phyloP scores from a whole-genome alignment of 1,140 invertebrate genomes.

The Mycetomoellerius zeteki region DNA sequence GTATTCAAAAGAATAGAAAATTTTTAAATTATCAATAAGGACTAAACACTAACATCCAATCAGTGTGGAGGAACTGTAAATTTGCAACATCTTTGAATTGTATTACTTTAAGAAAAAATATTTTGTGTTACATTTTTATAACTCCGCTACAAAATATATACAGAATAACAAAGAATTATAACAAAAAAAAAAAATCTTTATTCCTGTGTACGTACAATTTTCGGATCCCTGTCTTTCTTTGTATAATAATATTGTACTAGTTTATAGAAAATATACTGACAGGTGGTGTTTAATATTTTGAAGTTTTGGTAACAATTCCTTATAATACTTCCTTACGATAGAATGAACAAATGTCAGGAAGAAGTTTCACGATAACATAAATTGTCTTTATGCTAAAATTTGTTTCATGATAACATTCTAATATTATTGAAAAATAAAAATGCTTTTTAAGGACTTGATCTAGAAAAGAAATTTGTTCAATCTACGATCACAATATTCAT shows the following conservation, averaged over 20 bases:
- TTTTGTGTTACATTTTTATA: constrained; percentile 87
- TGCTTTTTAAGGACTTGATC: neutral
- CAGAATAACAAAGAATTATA: constrained; percentile 80
- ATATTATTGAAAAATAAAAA: neutral
- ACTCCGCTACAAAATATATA: constrained; percentile 84
- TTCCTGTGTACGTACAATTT: constrained; percentile 84
- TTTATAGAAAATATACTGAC: constrained; percentile 86
- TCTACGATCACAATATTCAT: constrained; percentile 39
- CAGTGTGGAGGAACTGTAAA: constrained; percentile 83
- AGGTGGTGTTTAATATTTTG: constrained; percentile 84
- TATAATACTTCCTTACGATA: neutral
- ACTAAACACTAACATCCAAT: constrained; percentile 70
- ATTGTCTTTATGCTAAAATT: no score
- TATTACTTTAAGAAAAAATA: constrained; percentile 85
- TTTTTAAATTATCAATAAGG: constrained; percentile 78
- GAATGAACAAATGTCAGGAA: constrained; percentile 13
- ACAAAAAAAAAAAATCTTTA: constrained; percentile 79
- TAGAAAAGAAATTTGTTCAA: constrained; percentile 37
- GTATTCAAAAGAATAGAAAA: constrained; percentile 73
- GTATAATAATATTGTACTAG: constrained; percentile 86
- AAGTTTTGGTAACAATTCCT: constrained; percentile 67
- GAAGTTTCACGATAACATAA: neutral
- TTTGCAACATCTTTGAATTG: constrained; percentile 85
- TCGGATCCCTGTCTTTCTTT: constrained; percentile 85
- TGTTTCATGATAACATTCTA: neutral